Conservation (phyloP, 2,113 vertebrate species). For the Macrotus californicus region DNA sequence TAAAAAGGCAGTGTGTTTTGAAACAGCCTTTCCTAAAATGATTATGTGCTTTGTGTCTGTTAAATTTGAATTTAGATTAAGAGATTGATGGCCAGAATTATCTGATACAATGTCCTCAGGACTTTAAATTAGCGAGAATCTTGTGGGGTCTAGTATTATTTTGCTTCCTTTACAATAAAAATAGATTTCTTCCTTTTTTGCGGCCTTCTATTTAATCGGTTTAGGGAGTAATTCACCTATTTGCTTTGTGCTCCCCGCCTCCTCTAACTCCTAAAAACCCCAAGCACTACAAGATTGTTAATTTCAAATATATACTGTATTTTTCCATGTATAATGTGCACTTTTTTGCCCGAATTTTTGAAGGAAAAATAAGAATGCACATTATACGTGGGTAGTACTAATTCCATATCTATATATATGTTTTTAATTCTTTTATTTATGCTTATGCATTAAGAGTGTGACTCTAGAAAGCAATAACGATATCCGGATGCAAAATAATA, state of each 20-base stretch:
- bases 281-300: background rate
- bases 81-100: slow-evolving; percentile 22
- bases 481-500: no score
- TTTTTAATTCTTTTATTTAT: no score
- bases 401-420: no score
- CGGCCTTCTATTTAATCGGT: background rate
- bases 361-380: no score
- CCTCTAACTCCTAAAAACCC: background rate
- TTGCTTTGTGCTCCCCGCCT: background rate
- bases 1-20: slow-evolving; percentile 64
- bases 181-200: background rate
- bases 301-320: background rate
- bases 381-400: no score
- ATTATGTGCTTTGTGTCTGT: slow-evolving; percentile 47
- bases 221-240: background rate
- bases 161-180: slow-evolving; percentile 5
- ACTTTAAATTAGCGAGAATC: background rate
- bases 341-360: no score
- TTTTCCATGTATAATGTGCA: no score
- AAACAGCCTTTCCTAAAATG: slow-evolving; percentile 53
- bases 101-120: background rate
- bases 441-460: no score
- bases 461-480: no score
- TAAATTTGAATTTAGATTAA: slow-evolving; percentile 53
- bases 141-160: background rate